phyloP scores from a whole-genome alignment of 1,140 invertebrate genomes.

The Holcopasites calliopsidis region DNA sequence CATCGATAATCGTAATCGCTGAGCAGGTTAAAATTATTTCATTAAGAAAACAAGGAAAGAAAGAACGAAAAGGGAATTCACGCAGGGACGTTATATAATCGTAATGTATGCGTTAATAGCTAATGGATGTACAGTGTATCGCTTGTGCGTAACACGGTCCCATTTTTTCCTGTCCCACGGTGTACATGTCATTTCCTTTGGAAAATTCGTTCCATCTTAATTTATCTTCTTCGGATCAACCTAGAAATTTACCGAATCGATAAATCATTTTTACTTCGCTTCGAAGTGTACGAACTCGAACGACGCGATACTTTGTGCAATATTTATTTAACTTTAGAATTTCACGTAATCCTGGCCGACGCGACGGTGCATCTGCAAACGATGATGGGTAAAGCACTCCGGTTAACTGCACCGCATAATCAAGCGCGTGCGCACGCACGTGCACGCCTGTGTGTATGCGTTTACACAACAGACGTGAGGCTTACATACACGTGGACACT shows the following conservation, averaged over 20 bases:
- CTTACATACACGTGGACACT: neutral
- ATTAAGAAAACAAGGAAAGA: neutral
- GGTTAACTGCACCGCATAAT: constrained; percentile 42
- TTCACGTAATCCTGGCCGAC: too few species aligned
- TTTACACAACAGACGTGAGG: constrained; percentile 5
- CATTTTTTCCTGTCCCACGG: too few species aligned
- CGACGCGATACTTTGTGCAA: neutral
- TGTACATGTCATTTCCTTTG: neutral
- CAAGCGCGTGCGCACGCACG: constrained; percentile 51
- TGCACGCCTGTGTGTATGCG: constrained; percentile 24
- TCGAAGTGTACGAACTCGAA: too few species aligned
- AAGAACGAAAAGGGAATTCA: constrained; percentile 51
- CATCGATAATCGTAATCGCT: neutral
- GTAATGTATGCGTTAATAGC: constrained; percentile 66
- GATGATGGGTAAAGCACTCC: constrained; percentile 43
- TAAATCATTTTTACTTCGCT: too few species aligned
- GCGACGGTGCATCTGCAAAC: constrained; percentile 5
- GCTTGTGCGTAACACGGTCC: neutral
- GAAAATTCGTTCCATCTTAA: neutral
- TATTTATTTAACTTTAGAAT: neutral
- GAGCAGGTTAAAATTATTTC: neutral
- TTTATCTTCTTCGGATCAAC: neutral
- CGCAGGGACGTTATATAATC: constrained; percentile 68
- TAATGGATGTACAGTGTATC: constrained; percentile 50
- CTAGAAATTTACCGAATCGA: neutral